These are phyloP conservation scores for Echiichthys vipera DNA, from an alignment of 2,797 vertebrate species.

Conservation along the genomic window DNA sequence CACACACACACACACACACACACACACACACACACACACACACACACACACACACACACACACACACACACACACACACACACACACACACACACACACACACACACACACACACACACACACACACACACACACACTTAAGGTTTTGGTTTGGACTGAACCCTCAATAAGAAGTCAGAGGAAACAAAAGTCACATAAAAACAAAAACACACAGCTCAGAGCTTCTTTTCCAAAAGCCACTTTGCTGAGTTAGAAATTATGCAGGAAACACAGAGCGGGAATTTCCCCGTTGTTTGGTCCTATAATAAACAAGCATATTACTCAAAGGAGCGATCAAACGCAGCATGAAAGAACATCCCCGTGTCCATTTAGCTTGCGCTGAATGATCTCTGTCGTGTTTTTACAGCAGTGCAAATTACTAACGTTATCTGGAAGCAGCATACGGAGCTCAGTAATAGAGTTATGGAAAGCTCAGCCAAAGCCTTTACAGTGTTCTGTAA, in stretches of 20 bases:
- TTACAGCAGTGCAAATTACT: slow-evolving; percentile 23
- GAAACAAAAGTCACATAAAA: slow-evolving; percentile 28
- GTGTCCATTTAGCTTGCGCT: not conserved
- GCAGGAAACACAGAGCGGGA: slow-evolving; percentile 11
- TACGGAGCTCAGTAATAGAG: not conserved
- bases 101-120: not conserved
- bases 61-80: not conserved
- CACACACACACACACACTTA: not conserved
- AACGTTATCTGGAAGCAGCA: slow-evolving; percentile 5
- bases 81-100: not conserved
- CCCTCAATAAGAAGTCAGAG: slow-evolving; percentile 4
- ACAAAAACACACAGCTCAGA: slow-evolving; percentile 8
- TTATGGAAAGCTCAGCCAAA: not conserved
- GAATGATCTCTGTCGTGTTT: not conserved
- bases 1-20: not conserved
- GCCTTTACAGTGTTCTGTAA: slow-evolving; percentile 31
- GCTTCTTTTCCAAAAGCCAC: slow-evolving; percentile 30
- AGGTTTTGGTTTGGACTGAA: slow-evolving; percentile 22
- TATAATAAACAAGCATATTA: slow-evolving; percentile 11
- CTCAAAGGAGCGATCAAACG: slow-evolving; percentile 15
- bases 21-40: not conserved
- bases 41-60: not conserved
- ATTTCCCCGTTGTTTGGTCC: slow-evolving; percentile 27
- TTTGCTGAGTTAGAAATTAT: slow-evolving; percentile 14
- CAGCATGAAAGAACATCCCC: not conserved